phyloP scores from a whole-genome alignment of 92 coral and sea anemone genomes.

The Phenganax subtilis region DNA sequence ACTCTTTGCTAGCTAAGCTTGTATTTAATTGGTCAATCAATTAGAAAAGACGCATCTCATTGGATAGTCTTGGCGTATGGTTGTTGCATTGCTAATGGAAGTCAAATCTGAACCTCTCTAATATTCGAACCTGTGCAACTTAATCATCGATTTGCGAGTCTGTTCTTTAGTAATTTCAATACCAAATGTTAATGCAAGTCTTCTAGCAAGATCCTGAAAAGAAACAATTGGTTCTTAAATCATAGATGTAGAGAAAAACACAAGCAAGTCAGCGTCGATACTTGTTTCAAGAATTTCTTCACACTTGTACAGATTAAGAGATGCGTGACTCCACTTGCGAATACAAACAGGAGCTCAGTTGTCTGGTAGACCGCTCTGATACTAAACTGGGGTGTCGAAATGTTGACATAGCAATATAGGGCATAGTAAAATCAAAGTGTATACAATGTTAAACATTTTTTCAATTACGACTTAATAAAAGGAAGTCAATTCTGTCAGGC shows the following conservation, averaged over 20 bases:
- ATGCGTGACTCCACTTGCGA: background rate
- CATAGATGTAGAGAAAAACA: background rate
- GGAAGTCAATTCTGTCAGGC: too few species aligned
- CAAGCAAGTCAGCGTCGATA: background rate
- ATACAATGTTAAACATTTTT: too few species aligned
- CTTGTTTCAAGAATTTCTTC: background rate
- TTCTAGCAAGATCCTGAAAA: constrained; percentile 75
- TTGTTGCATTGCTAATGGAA: too few species aligned
- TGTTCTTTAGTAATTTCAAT: constrained; percentile 69
- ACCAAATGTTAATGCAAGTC: constrained; percentile 78
- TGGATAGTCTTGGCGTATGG: too few species aligned
- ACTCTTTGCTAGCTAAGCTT: too few species aligned
- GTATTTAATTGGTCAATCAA: too few species aligned
- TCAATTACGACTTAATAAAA: too few species aligned
- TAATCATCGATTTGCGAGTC: constrained; percentile 71
- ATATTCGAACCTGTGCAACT: constrained; percentile 67
- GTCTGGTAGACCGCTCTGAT: background rate
- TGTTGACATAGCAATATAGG: too few species aligned
- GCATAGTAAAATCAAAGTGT: too few species aligned
- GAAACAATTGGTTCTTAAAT: background rate
- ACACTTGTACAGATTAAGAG: background rate
- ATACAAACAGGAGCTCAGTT: background rate
- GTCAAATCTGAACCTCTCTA: too few species aligned
- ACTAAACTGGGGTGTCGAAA: too few species aligned
- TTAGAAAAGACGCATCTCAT: too few species aligned